These are phyloP conservation scores for Anhinga rufa DNA, from an alignment of 2,113 vertebrate genomes.

Conservation along the genomic window DNA sequence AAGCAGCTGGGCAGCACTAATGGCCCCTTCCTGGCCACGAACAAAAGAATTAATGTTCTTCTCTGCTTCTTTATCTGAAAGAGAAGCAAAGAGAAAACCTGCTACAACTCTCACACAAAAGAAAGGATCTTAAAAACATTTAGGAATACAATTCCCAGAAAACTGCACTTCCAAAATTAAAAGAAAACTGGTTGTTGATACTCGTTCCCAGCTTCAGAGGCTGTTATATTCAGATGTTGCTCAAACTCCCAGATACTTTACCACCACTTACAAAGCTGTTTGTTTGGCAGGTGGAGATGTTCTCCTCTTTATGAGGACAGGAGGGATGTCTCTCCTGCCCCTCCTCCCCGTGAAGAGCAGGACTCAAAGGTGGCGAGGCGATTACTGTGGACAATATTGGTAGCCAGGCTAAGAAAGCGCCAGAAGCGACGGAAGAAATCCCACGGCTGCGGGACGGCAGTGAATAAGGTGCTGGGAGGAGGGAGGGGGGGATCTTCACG, in stretches of 20 bases:
- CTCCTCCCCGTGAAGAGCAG: neutral
- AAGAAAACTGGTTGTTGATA: neutral
- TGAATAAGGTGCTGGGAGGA: neutral
- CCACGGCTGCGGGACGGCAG: fast-evolving
- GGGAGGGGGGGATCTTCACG: neutral
- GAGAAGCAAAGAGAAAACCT: neutral
- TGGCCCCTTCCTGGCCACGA: neutral
- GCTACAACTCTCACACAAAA: neutral
- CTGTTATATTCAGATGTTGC: fast-evolving
- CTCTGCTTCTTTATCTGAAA: neutral
- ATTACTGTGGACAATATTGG: neutral
- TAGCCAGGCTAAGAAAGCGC: too few species aligned
- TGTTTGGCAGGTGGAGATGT: neutral
- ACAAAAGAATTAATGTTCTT: neutral
- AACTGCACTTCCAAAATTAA: neutral
- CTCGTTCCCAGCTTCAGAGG: neutral
- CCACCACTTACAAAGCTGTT: fast-evolving
- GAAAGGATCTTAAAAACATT: neutral
- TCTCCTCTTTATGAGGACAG: neutral
- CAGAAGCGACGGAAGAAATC: neutral
- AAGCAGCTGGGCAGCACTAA: neutral
- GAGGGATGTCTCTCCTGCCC: neutral
- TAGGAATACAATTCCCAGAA: neutral
- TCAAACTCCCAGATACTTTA: neutral
- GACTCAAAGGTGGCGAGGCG: neutral